Conservation (phyloP, 2,888 invertebrate genomes). For the Muschampia plurimacula region DNA sequence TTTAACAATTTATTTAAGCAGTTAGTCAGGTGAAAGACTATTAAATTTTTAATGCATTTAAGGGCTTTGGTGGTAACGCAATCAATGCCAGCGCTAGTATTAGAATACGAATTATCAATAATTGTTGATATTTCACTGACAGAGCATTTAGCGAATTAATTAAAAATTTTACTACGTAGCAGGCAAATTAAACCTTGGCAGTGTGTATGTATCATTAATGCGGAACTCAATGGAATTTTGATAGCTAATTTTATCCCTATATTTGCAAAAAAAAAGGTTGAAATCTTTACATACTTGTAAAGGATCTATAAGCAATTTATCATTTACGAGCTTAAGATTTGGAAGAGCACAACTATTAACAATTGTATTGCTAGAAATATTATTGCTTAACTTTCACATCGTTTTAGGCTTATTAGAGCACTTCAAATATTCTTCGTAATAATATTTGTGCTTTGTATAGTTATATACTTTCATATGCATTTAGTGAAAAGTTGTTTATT, state of each 20-base stretch:
- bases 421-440: slow-evolving; percentile 33
- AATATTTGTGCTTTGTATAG: slow-evolving; percentile 37
- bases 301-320: slow-evolving; percentile 1
- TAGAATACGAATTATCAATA: background rate
- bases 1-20: background rate
- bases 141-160: too few species aligned
- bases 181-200: background rate
- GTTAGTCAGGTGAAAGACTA: background rate
- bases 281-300: background rate
- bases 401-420: slow-evolving; percentile 41
- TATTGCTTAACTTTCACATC: slow-evolving; percentile 43
- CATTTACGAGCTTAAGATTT: slow-evolving; percentile 44
- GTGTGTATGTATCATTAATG: background rate
- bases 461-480: background rate
- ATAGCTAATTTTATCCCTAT: background rate
- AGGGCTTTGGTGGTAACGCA: background rate
- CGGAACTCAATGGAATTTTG: background rate
- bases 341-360: slow-evolving; percentile 57
- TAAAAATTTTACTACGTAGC: too few species aligned
- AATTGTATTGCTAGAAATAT: slow-evolving; percentile 45
- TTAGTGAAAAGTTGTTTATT: too few species aligned
- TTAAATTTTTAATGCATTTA: background rate
- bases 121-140: background rate
- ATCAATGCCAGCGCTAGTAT: background rate
- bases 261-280: background rate